Conservation (phyloP, 1,140 invertebrate species). For the Lycorma delicatula region DNA sequence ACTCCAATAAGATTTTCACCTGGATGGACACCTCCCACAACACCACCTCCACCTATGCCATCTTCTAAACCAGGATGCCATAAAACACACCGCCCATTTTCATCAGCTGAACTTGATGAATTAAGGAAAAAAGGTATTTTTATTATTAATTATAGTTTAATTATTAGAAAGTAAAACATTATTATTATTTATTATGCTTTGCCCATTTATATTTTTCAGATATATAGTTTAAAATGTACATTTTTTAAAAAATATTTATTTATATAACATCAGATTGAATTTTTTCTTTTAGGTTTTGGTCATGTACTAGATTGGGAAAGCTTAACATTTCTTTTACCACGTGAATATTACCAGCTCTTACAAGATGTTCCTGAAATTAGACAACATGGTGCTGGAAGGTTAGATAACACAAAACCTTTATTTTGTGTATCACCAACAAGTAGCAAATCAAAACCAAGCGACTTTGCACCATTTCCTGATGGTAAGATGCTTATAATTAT, state of each 20-base stretch:
- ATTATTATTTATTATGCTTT: neutral
- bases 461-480: conserved; percentile 21
- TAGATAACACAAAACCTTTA: conserved; percentile 49
- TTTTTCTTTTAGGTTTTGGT: conserved; percentile 43
- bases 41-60: conserved; percentile 13
- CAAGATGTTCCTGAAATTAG: conserved; percentile 67
- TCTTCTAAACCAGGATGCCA: conserved; percentile 14
- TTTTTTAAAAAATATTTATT: too few species aligned
- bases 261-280: too few species aligned
- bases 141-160: conserved; percentile 2
- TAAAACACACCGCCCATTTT: conserved; percentile 58
- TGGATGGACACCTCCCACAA: conserved; percentile 21
- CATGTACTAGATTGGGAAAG: conserved; percentile 89
- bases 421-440: conserved; percentile 52
- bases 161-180: neutral
- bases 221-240: too few species aligned
- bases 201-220: conserved; percentile 11
- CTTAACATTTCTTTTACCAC: conserved; percentile 72
- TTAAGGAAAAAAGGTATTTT: conserved; percentile 57
- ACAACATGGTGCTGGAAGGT: conserved; percentile 44
- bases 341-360: conserved; percentile 63
- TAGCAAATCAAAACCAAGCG: conserved; percentile 31
- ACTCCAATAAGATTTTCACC: conserved; percentile 41
- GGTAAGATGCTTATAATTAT: conserved; percentile 13
- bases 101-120: conserved; percentile 72